Conservation (phyloP, 1,140 invertebrate species). For the Formica selysi region DNA sequence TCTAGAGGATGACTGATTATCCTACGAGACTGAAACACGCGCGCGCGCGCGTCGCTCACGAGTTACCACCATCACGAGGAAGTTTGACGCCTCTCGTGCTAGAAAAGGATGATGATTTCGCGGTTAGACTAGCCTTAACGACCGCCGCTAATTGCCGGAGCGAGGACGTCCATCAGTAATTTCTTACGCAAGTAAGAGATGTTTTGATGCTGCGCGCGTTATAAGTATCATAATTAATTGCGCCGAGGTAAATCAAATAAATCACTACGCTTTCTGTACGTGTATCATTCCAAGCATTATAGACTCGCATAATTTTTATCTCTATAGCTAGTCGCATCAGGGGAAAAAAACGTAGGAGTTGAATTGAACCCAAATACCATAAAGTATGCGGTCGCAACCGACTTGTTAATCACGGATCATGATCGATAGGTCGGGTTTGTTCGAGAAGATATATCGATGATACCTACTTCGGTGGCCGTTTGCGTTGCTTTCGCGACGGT, state of each 20-base stretch:
- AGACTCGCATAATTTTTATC: not conserved
- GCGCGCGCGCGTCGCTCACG: constrained; percentile 22
- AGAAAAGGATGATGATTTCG: constrained; percentile 33
- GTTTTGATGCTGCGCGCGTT: constrained; percentile 22
- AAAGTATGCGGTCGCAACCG: not conserved
- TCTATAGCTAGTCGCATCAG: not conserved
- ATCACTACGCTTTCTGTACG: constrained; percentile 12
- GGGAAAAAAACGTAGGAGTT: not conserved
- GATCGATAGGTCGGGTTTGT: constrained; percentile 41
- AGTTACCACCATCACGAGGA: constrained; percentile 57
- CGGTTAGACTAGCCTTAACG: constrained; percentile 63
- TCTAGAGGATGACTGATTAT: constrained; percentile 70
- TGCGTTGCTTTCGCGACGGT: constrained; percentile 48
- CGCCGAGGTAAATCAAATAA: constrained; percentile 32
- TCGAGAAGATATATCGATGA: constrained; percentile 19
- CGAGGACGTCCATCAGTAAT: constrained; percentile 58
- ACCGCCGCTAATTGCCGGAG: constrained; percentile 69
- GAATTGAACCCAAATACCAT: not conserved
- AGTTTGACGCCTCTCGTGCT: constrained; percentile 67
- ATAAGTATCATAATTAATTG: constrained; percentile 46
- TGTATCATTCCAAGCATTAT: constrained; percentile 7
- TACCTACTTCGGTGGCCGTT: constrained; percentile 27
- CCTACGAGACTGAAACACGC: constrained; percentile 9
- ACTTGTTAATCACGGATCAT: constrained; percentile 24
- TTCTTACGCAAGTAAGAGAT: constrained; percentile 37